Percentiles rank a stretch among this genome's conserved stretches.
Evolutionary conservation across 2,113 vertebrate genomes (phyloP).

Genomic region (Lathamus discolor): DNA sequence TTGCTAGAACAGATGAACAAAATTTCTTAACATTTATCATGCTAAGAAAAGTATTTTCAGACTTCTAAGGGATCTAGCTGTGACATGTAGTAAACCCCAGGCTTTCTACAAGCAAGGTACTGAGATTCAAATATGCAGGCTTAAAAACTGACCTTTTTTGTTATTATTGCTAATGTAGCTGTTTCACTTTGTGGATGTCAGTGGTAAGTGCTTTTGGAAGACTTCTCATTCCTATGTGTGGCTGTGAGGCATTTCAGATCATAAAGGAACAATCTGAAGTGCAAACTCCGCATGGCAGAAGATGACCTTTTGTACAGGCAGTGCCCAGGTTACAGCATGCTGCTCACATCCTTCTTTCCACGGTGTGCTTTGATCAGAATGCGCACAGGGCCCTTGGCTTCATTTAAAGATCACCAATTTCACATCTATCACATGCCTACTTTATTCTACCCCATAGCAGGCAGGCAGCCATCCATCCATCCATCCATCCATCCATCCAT

Average conservation of each 20-base stretch:
- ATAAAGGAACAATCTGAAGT: neutral
- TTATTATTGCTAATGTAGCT: neutral
- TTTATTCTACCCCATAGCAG: neutral
- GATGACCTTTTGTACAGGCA: neutral
- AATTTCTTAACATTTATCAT: neutral
- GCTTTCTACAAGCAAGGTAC: neutral
- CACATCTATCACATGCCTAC: neutral
- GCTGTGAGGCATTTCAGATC: neutral
- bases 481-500: neutral
- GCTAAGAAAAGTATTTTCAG: neutral
- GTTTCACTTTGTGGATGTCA: neutral
- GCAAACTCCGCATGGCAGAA: neutral
- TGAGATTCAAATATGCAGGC: neutral
- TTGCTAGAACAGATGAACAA: neutral
- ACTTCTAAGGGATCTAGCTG: neutral
- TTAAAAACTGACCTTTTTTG: neutral
- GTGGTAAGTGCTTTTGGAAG: neutral
- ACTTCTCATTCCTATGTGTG: neutral
- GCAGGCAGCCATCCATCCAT: neutral
- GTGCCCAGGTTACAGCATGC: neutral
- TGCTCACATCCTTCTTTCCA: neutral
- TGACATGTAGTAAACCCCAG: neutral
- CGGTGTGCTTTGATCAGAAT: neutral
- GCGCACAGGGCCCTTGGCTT: rapidly evolving
- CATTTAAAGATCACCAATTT: neutral